A percentile compares a stretch with the other conserved stretches of the same genome.
These are phyloP conservation scores for Bedellia somnulentella DNA, from an alignment of 2,888 invertebrate genomes.

Conservation along the genomic window DNA sequence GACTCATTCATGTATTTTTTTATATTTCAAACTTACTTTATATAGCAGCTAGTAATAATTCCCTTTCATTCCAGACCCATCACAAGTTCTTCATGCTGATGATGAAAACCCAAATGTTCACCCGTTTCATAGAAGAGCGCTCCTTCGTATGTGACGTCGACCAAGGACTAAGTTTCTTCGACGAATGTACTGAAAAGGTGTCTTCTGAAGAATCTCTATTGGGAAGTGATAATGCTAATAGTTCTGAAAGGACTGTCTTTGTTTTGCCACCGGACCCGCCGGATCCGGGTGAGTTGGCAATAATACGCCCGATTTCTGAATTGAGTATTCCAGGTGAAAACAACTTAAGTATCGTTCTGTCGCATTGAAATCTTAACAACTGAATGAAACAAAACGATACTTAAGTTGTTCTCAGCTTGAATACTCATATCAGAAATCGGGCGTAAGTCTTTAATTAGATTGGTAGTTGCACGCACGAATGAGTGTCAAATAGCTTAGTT, in stretches of 20 bases:
- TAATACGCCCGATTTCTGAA: background rate
- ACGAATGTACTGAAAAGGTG: conserved; percentile 3
- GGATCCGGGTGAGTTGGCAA: conserved; percentile 26
- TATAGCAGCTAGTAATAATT: too few relatives aligned
- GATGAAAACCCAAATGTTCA: conserved; percentile 96
- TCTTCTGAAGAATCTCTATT: conserved; percentile 63
- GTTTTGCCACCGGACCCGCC: conserved; percentile 88
- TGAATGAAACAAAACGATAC: too few relatives aligned
- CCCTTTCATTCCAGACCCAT: conserved; percentile 58
- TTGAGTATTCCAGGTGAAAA: too few relatives aligned
- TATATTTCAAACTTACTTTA: too few relatives aligned
- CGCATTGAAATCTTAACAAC: too few relatives aligned
- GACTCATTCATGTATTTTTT: too few relatives aligned
- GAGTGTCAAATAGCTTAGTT: background rate
- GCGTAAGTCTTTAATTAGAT: background rate
- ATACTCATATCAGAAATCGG: too few relatives aligned
- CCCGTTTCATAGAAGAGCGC: conserved; percentile 96
- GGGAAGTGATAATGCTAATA: conserved; percentile 77
- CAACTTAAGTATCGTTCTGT: too few relatives aligned
- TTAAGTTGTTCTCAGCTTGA: too few relatives aligned
- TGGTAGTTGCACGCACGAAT: too few relatives aligned
- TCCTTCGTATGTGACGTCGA: conserved; percentile 99
- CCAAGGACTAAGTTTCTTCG: conserved; percentile 82
- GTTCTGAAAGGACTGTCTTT: conserved; percentile 90
- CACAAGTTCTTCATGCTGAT: conserved; percentile 87